phyloP scores from a whole-genome alignment of 2,113 vertebrate species.

The Solea senegalensis region DNA sequence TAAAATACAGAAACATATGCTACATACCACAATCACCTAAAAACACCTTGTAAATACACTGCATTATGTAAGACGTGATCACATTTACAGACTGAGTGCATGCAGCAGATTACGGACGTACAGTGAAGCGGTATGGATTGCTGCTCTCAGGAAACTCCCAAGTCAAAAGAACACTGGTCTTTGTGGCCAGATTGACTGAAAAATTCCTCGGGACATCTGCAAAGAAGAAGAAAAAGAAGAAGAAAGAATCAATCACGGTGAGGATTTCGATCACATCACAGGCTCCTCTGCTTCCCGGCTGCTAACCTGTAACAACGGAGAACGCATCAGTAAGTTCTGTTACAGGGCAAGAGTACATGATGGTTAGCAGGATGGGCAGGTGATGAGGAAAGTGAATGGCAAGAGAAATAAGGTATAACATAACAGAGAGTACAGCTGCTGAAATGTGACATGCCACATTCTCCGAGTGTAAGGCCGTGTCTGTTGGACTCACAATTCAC shows the following conservation, averaged over 20 bases:
- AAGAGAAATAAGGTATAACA: conserved; percentile 51
- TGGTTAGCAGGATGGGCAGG: conserved; percentile 69
- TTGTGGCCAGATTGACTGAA: conserved; percentile 95
- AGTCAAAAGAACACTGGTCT: conserved; percentile 93
- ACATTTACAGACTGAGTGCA: background rate
- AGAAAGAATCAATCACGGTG: conserved; percentile 27
- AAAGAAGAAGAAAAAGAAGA: conserved; percentile 41
- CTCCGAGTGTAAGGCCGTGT: conserved; percentile 66
- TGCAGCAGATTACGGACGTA: conserved; percentile 63
- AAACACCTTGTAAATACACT: background rate
- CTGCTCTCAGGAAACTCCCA: conserved; percentile 97
- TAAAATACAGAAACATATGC: background rate
- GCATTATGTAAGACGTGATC: background rate
- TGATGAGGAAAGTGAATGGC: conserved; percentile 72
- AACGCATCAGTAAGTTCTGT: conserved; percentile 46
- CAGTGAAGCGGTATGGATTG: conserved; percentile 91
- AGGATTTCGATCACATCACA: conserved; percentile 12
- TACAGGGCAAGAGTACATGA: conserved; percentile 46
- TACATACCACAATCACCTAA: background rate
- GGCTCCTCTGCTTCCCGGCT: conserved; percentile 18
- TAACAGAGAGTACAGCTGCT: conserved; percentile 54
- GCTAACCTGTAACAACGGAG: conserved; percentile 49
- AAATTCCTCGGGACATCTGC: conserved; percentile 98
- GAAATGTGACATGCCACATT: conserved; percentile 76
- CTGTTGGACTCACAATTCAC: conserved; percentile 53